Percentiles rank a stretch among this genome's conserved stretches.
phyloP scores from a whole-genome alignment of 2,113 vertebrate species.

The Amazona vittata region DNA sequence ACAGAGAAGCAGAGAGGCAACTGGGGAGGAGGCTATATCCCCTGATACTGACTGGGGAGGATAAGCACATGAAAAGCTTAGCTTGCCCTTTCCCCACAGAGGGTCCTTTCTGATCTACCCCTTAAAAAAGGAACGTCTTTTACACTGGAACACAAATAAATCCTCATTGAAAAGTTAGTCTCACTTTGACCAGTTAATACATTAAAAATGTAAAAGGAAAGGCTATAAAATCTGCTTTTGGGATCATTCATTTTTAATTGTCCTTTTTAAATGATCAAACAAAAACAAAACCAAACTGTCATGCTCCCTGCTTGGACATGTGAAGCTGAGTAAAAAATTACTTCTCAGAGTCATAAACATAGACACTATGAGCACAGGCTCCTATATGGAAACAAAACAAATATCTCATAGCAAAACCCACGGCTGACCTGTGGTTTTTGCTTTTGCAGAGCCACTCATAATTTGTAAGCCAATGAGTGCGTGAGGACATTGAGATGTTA shows the following conservation, averaged over 20 bases:
- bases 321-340: not conserved
- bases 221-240: not conserved
- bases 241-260: slow-evolving; percentile 14
- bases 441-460: not conserved
- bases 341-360: not conserved
- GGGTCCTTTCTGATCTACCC: too few species aligned
- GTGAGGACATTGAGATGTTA: not conserved
- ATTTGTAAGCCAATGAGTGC: not conserved
- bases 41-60: not conserved
- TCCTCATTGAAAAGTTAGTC: too few species aligned
- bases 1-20: not conserved
- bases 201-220: slow-evolving; percentile 53
- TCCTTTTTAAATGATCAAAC: not conserved
- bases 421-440: not conserved
- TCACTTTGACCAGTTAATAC: too few species aligned
- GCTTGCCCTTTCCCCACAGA: not conserved
- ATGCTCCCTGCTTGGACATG: not conserved
- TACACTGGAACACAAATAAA: too few species aligned
- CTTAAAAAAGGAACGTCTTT: too few species aligned
- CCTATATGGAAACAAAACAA: rapidly evolving
- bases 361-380: not conserved
- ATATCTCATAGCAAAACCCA: not conserved
- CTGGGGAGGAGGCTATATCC: not conserved
- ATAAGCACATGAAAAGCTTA: not conserved
- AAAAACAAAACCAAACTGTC: not conserved